Evolutionary conservation across 92 coral and sea anemone species (phyloP), one percentile per base, ranked within the genome.

Genomic region (Porites evermanni): DNA sequence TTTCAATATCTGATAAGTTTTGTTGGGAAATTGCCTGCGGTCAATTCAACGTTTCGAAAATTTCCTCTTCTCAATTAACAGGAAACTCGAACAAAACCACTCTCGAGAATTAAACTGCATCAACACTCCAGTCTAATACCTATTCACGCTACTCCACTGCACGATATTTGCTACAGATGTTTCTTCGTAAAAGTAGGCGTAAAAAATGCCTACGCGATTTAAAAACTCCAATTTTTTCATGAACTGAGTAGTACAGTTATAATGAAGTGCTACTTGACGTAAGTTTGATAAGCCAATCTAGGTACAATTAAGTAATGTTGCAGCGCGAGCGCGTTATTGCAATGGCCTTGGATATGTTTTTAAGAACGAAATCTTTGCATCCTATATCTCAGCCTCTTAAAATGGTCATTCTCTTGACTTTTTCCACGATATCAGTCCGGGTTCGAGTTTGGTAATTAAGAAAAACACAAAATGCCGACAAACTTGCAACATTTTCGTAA

Each of bases 1-100:
- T 17, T 18, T 70, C 85, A 81, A 70, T 81, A 81, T 70, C 86
- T 56, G 70, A 70, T 38, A 38, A 38, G 47, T 29, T 70, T 81
- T 24, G 75, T 70, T 58, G 38, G 75, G 58, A 81, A 53, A 81
- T 24, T 44, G 78, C 77, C 77, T 81, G 78, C 77, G 86, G 86
- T 70, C 12, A 3, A 6, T 53, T 32, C 12, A 3, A 3, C 51
- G 9, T 21, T 72, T 54, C 85, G 56, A 21, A 70, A 81, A 71
- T 56, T 78, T 56, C 59, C 60, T 58, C 69, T 68, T 32, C 9
- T 71, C 66, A 44, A 11, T 44, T 54, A 32, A 79, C 77, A 70
- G 77, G 77, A 70, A 81, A 81, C 54, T 20, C 0, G 19, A 32
- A 81, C 86, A 81, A 71, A 66, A 59, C 29, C 12, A 24, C 58